Base-by-base conservation (phyloP, 2,888 invertebrate species). In the Campopleginae sp. region DNA sequence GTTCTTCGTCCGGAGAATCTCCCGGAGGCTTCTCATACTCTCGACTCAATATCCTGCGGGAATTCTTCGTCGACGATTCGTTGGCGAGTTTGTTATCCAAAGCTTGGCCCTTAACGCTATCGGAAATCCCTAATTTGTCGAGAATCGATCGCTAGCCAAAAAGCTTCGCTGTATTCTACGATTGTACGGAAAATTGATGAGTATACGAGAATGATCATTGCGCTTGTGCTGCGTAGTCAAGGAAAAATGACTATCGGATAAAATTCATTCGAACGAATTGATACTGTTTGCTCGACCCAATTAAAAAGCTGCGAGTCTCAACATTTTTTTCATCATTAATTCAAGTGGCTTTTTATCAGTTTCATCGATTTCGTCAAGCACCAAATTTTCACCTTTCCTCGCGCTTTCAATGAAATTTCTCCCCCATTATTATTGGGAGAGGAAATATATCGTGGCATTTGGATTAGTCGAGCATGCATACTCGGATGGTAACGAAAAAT, bases 1-100 rank as follows among this genome's bases (percentile, higher is more conserved):
- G 23, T 23, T 44, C 65, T 3, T 65, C 44, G 2, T 17, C n/a
- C 46, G 44, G 23, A n/a, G 19, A 46, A 38, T 65, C 42, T 31
- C 46, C 38, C 5, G 46, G 19, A 61, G 38, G 31, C 61, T 71
- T 38, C 48, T 71, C 48, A 46, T 48, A 38, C 70, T 51, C 27
- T 72, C 31, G 63, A 48, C 19, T 46, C 71, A 38, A 80, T 72
- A 72, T 71, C 19, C 42, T 31, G 19, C n/a, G 46, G 54, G 76
- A 58, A 58, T 77, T 63, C 68, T 81, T 71, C n/a, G 19, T 44
- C 58, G 65, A 44, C 27, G 19, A 71, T 81, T 68, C 80, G 33
- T 61, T 74, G 68, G 58, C 48, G 72, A 66, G 76, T 76, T 71
- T 76, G 75, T 75, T 80, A 71, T 76, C 46, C 68, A 31, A 72